Evolutionary conservation across 2,113 vertebrate genomes (phyloP).

Genomic region (Hyperoodon ampullatus): DNA sequence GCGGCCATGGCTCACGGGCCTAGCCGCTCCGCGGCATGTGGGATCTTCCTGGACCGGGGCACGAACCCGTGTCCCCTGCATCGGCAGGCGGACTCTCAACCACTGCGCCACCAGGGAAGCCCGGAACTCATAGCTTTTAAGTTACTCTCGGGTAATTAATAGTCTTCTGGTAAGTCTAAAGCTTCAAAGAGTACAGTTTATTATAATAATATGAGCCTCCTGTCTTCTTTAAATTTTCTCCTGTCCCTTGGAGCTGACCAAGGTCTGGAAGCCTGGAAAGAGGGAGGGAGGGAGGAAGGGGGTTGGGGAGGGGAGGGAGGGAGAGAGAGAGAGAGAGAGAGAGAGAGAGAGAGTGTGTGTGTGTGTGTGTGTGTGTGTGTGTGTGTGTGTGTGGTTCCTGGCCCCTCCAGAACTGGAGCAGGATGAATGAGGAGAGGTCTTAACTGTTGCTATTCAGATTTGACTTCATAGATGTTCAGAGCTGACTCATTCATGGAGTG

Average conservation of each 20-base stretch:
- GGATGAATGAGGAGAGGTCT: neutral
- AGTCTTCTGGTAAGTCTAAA: neutral
- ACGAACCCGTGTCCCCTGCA: no score
- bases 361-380: neutral
- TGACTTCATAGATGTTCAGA: neutral
- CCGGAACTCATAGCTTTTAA: neutral
- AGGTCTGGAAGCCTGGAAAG: neutral
- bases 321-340: no score
- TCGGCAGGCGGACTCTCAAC: no score
- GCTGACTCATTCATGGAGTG: neutral
- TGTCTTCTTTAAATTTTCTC: neutral
- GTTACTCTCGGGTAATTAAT: neutral
- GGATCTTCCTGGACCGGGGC: no score
- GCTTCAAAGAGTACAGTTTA: neutral
- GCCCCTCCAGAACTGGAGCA: neutral
- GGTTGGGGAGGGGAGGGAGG: fast-evolving
- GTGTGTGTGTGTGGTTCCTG: neutral
- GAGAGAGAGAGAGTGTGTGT: no score
- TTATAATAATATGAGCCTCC: neutral
- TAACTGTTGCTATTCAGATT: neutral
- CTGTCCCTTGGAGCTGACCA: neutral
- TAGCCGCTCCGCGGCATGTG: no score
- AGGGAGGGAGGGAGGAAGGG: no score
- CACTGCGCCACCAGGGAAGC: no score
- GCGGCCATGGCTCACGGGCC: no score